Percentiles rank a stretch among this genome's conserved stretches.
phyloP scores from a whole-genome alignment of 2,888 invertebrate genomes.

The Chloromyia formosa region DNA sequence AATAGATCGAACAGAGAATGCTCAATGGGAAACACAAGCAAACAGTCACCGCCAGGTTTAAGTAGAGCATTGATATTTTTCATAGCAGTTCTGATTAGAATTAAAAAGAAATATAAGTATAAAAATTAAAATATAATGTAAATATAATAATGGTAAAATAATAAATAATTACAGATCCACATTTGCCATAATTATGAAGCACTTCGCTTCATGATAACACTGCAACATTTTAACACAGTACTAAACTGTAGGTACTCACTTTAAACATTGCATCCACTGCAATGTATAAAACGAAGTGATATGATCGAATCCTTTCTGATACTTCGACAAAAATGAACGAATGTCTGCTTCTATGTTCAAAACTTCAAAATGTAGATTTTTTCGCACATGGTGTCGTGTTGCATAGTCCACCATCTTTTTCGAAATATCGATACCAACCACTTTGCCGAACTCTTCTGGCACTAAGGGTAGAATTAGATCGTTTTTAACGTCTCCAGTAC shows the following conservation, averaged over 20 bases:
- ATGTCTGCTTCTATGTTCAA: conserved; percentile 69
- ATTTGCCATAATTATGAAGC: too few species aligned
- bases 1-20: conserved; percentile 76
- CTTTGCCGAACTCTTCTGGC: conserved; percentile 67
- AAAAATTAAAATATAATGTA: too few species aligned
- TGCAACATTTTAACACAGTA: too few species aligned
- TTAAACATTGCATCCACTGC: conserved; percentile 80
- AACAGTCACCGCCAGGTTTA: conserved; percentile 71
- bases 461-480: conserved; percentile 71
- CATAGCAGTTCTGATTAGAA: neutral
- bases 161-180: too few species aligned
- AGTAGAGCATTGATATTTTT: conserved; percentile 65
- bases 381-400: conserved; percentile 65
- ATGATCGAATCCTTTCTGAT: too few species aligned
- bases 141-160: too few species aligned
- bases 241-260: conserved; percentile 64
- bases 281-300: conserved; percentile 81
- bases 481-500: conserved; percentile 75
- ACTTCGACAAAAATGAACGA: conserved; percentile 59
- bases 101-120: too few species aligned
- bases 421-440: conserved; percentile 76
- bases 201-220: too few species aligned
- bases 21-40: conserved; percentile 72
- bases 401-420: conserved; percentile 76
- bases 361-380: conserved; percentile 64